These are phyloP conservation scores for Eilema caniola DNA, from an alignment of 2,888 invertebrate genomes.

Conservation along the genomic window DNA sequence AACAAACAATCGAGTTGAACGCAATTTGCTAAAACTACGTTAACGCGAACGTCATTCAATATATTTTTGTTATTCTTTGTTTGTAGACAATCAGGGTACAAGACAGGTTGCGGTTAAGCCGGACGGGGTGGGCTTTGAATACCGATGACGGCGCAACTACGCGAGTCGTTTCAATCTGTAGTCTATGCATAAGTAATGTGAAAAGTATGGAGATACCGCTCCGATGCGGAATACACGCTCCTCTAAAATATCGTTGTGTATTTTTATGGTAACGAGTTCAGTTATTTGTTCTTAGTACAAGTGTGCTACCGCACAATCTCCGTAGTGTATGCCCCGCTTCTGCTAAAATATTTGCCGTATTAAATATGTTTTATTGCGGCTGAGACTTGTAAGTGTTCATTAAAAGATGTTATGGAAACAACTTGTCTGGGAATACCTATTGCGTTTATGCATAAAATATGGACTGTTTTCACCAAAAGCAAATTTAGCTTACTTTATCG, in stretches of 20 bases:
- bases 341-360: constrained; percentile 30
- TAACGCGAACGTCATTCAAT: constrained; percentile 39
- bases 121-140: constrained; percentile 76
- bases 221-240: constrained; percentile 74
- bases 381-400: constrained; percentile 26
- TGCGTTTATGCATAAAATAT: background rate
- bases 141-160: constrained; percentile 81
- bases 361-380: constrained; percentile 21
- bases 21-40: constrained; percentile 45
- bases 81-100: constrained; percentile 76
- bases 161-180: constrained; percentile 84
- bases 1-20: constrained; percentile 40
- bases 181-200: constrained; percentile 86
- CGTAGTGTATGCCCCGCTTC: constrained; percentile 25
- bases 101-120: constrained; percentile 77
- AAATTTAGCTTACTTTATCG: background rate
- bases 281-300: constrained; percentile 73
- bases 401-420: constrained; percentile 13
- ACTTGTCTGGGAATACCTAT: background rate
- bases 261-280: constrained; percentile 80
- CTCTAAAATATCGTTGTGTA: constrained; percentile 81
- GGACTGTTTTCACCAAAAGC: background rate
- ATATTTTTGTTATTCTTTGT: constrained; percentile 70
- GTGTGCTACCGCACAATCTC: constrained; percentile 42
- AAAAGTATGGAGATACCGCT: constrained; percentile 82